Base-by-base conservation (phyloP, 2,797 vertebrate genomes). In the Melopsittacus undulatus region DNA sequence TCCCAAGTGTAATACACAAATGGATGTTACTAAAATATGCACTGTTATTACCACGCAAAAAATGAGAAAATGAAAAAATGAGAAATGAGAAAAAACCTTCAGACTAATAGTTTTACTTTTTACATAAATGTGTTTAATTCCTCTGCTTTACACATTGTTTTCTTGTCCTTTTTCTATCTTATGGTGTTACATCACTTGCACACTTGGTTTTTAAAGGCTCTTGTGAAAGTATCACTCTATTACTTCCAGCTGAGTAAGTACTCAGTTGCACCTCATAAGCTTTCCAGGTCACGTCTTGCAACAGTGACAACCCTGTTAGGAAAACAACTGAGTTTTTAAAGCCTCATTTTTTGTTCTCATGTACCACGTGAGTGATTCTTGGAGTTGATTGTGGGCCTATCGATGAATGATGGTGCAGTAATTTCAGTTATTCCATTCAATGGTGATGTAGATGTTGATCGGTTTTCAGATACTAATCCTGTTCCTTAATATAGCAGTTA, bases 241-340 rank as follows among this genome's bases (percentile, higher is more conserved):
- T 95, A 95, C 86, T 97, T 94, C 91, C 94, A 94, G 91, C 95
- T 96, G 93, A 97, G 89, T 96, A 97, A 97, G 94, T 96, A 78
- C 94, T 95, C 87, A 96, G 95, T 94, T 93, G 72, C 87, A 83
- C 83, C 91, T 94, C 92, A 94, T 97, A 92, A 96, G 76, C 87
- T 85, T 89, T 94, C 92, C 90, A 95, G 93, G 96, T 96, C 92
- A 92, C 75, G 70, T 96, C 90, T 90, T 4, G 18, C 80, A 89
- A 77, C 91, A 95, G 90, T 85, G 93, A 90, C 91, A 96, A 57
- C 84, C 59, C 75, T 56, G 84, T 75, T 85, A 92, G 78, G 88
- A 90, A 96, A 96, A 85, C 93, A 95, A 91, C 90, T n/a, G 83
- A 49, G 92, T 82, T 94, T 94, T 92, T 90, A 84, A 87, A 97